Conservation (phyloP, 1,140 invertebrate species). For the Kradibia gibbosae region DNA sequence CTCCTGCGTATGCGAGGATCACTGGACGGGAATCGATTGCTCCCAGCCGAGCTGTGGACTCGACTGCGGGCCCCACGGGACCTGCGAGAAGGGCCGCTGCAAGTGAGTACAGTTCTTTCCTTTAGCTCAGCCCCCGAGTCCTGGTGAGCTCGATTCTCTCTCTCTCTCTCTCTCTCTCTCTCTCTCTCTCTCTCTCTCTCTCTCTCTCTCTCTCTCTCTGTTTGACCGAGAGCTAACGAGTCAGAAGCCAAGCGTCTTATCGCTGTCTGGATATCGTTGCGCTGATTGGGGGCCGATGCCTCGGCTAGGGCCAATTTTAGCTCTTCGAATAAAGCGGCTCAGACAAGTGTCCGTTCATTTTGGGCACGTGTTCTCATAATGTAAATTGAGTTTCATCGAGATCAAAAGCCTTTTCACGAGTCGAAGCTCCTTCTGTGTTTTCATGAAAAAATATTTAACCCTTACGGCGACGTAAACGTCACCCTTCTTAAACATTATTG, state of each 20-base stretch:
- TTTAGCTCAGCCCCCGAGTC: too few species aligned
- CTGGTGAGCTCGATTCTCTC: too few species aligned
- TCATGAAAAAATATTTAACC: slow-evolving; percentile 4
- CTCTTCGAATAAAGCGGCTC: not conserved
- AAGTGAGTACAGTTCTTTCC: slow-evolving; percentile 70
- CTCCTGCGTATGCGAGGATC: slow-evolving; percentile 89
- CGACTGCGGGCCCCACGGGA: slow-evolving; percentile 92
- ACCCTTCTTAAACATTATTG: not conserved
- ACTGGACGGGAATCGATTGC: slow-evolving; percentile 92
- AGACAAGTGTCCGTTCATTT: not conserved
- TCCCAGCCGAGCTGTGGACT: slow-evolving; percentile 92
- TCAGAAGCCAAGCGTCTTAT: too few species aligned
- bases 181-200: too few species aligned
- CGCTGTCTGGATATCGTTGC: too few species aligned
- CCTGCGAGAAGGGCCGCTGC: slow-evolving; percentile 91
- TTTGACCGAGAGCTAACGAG: too few species aligned
- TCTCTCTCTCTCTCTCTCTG: too few species aligned
- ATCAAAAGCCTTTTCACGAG: not conserved
- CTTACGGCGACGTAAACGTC: not conserved
- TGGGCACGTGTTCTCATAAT: not conserved
- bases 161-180: too few species aligned
- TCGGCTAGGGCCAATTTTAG: not conserved
- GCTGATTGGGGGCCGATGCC: too few species aligned
- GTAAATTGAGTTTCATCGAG: not conserved
- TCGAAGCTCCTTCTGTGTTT: not conserved